Evolutionary conservation across 2,888 invertebrate genomes (phyloP).

Genomic region (Bombyx huttoni): DNA sequence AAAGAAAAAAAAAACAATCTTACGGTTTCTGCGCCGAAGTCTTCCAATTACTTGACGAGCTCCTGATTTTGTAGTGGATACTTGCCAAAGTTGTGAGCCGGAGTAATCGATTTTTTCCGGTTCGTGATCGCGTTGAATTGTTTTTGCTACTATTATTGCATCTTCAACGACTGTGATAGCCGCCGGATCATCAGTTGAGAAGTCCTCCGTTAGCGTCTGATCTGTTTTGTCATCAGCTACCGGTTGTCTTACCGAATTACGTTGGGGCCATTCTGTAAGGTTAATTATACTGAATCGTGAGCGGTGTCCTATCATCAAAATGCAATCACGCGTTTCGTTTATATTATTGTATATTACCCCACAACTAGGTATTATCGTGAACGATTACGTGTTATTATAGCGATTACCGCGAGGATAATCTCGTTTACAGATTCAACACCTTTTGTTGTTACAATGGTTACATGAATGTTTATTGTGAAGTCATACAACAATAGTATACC

Average conservation of each 20-base stretch:
- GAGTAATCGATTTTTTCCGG: conserved; percentile 74
- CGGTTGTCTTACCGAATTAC: conserved; percentile 51
- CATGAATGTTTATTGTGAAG: not conserved
- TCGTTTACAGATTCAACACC: not conserved
- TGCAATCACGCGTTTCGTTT: not conserved
- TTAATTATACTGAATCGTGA: too few relatives aligned
- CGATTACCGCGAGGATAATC: not conserved
- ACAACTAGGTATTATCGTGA: not conserved
- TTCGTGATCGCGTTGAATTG: conserved; percentile 17
- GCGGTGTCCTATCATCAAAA: too few relatives aligned
- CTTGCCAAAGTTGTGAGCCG: conserved; percentile 85
- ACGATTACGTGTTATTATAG: not conserved
- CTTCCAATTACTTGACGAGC: conserved; percentile 36
- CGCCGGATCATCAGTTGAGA: conserved; percentile 14
- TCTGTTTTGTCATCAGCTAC: conserved; percentile 12
- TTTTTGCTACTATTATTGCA: conserved; percentile 15
- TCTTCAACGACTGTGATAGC: conserved; percentile 11
- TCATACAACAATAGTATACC: not conserved
- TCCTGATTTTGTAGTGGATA: conserved; percentile 64
- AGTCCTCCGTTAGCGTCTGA: conserved; percentile 13
- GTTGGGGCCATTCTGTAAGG: conserved; percentile 42
- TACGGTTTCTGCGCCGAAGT: conserved; percentile 49
- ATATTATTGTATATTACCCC: not conserved
- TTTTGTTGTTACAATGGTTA: not conserved
- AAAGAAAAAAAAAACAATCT: conserved; percentile 12